Evolutionary conservation across 2,888 invertebrate genomes (phyloP).

Genomic region (Cerastis leucographa): DNA sequence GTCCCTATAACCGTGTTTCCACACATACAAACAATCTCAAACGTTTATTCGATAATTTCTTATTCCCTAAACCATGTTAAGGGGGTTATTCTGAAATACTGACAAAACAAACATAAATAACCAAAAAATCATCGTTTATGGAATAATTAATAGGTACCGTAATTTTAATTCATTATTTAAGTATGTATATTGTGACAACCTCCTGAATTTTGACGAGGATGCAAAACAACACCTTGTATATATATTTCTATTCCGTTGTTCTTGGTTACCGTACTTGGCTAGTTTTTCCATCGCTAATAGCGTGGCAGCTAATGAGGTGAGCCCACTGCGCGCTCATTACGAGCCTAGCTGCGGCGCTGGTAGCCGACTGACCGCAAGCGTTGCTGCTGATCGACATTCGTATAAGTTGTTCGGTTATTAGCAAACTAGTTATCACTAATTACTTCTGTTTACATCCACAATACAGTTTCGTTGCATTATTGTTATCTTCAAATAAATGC

Average conservation of each 20-base stretch:
- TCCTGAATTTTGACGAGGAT: too few relatives aligned
- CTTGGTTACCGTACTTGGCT: not conserved
- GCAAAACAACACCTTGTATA: too few relatives aligned
- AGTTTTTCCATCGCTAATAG: conserved; percentile 13
- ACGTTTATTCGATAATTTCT: too few relatives aligned
- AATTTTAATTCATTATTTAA: too few relatives aligned
- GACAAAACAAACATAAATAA: too few relatives aligned
- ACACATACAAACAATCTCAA: too few relatives aligned
- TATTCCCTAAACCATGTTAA: too few relatives aligned
- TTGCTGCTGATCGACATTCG: conserved; percentile 19
- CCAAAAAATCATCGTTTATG: too few relatives aligned
- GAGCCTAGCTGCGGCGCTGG: not conserved
- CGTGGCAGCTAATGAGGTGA: conserved; percentile 7
- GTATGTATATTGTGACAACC: too few relatives aligned
- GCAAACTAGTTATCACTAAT: conserved; percentile 28
- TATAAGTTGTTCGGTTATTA: conserved; percentile 20
- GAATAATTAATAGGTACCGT: too few relatives aligned
- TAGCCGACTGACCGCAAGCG: conserved; percentile 4
- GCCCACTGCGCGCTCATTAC: not conserved
- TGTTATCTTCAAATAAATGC: not conserved
- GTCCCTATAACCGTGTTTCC: too few relatives aligned
- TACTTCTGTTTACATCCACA: not conserved
- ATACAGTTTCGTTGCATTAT: not conserved
- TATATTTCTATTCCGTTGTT: not conserved
- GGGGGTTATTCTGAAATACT: too few relatives aligned